Evolutionary conservation across 37 sponge, comb jelly and placozoan genomes (phyloP).

Genomic region (Halisarca cf. caerulea): DNA sequence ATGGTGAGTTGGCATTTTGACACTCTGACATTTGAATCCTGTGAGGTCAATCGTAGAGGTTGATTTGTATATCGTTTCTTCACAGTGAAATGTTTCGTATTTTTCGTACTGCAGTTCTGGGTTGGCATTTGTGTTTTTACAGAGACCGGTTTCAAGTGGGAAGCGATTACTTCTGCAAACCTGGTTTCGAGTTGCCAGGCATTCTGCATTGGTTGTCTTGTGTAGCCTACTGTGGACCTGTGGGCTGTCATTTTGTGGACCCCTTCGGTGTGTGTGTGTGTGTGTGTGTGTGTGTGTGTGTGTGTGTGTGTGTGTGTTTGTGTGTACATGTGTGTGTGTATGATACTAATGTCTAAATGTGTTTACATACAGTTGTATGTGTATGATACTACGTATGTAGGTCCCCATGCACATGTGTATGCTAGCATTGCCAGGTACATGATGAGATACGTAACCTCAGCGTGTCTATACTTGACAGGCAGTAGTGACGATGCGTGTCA

Average conservation of each 20-base stretch:
- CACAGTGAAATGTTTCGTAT: no score
- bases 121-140: conserved; percentile 40
- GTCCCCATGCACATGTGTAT: not conserved
- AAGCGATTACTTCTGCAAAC: conserved; percentile 52
- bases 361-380: not conserved
- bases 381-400: not conserved
- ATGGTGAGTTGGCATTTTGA: no score
- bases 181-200: conserved; percentile 68
- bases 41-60: no score
- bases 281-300: conserved; percentile 17
- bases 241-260: conserved; percentile 83
- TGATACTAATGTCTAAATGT: not conserved
- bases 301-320: conserved; percentile 12
- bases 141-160: conserved; percentile 74
- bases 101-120: conserved; percentile 3
- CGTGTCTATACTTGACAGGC: no score
- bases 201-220: conserved; percentile 52
- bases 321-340: not conserved
- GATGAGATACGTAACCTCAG: no score
- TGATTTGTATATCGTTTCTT: no score
- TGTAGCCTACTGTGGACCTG: conserved; percentile 67
- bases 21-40: no score
- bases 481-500: no score
- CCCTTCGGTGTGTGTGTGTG: conserved; percentile 47
- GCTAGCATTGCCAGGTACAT: not conserved